phyloP scores from a whole-genome alignment of 2,888 invertebrate species.

The Ormyrus rosae region DNA sequence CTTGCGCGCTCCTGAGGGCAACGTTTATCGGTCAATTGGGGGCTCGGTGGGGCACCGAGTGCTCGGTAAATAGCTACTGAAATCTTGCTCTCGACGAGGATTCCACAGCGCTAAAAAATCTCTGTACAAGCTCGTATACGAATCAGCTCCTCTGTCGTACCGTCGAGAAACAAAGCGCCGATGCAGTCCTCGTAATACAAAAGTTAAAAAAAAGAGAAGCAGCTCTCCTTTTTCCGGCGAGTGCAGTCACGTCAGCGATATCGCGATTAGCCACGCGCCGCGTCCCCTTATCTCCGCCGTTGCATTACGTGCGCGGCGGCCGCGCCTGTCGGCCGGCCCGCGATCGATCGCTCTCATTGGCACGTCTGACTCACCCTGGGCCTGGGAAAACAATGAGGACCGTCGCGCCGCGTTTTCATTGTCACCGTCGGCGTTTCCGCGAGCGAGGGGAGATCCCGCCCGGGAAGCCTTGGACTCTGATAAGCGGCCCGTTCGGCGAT shows the following conservation, averaged over 20 bases:
- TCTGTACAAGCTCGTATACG: no score
- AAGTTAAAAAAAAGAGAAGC: not conserved
- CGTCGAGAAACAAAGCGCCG: no score
- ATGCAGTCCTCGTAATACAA: no score
- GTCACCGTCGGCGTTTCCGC: constrained; percentile 39
- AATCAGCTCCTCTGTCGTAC: no score
- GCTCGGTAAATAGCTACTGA: no score
- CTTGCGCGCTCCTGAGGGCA: no score
- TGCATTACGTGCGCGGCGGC: constrained; percentile 24
- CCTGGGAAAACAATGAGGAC: constrained; percentile 35
- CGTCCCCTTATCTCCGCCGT: constrained; percentile 6
- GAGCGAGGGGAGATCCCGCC: not conserved
- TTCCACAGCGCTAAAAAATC: no score
- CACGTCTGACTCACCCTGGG: constrained; percentile 10
- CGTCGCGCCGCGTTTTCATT: constrained; percentile 27
- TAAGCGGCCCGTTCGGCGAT: no score
- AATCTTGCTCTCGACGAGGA: no score
- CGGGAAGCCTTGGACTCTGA: no score
- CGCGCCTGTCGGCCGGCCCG: constrained; percentile 27
- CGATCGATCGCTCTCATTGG: constrained; percentile 31
- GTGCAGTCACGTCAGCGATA: constrained; percentile 47
- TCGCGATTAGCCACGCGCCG: constrained; percentile 40
- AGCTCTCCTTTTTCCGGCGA: not conserved
- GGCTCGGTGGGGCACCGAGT: no score
- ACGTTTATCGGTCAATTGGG: no score